Evolutionary conservation across 2,888 invertebrate species (phyloP).

Genomic region (Atherix ibis): DNA sequence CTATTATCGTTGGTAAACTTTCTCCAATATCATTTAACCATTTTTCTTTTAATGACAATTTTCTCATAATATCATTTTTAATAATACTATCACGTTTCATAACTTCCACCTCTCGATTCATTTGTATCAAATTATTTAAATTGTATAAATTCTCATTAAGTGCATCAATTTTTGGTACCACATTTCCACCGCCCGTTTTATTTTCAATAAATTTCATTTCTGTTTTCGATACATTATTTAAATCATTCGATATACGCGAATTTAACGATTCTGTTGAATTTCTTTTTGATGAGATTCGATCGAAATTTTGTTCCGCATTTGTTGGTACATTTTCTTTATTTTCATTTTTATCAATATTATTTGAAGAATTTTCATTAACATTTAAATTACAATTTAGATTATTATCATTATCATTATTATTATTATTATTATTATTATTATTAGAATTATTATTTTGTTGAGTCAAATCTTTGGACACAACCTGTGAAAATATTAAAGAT

Average conservation of each 20-base stretch:
- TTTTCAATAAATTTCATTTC: slow-evolving; percentile 29
- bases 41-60: slow-evolving; percentile 30
- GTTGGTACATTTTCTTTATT: not conserved
- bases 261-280: slow-evolving; percentile 1
- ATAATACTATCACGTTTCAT: slow-evolving; percentile 29
- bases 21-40: slow-evolving; percentile 23
- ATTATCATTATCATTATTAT: slow-evolving; percentile 6
- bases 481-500: slow-evolving; percentile 11
- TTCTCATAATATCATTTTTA: slow-evolving; percentile 29
- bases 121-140: slow-evolving; percentile 29
- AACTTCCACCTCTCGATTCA: slow-evolving; percentile 29
- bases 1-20: no score
- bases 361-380: slow-evolving; percentile 8
- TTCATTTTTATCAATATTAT: slow-evolving; percentile 4
- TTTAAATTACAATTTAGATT: slow-evolving; percentile 1
- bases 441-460: slow-evolving; percentile 9
- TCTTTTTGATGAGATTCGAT: no score
- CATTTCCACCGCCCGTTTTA: slow-evolving; percentile 19
- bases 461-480: slow-evolving; percentile 12
- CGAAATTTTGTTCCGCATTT: slow-evolving; percentile 1
- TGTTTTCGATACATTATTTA: slow-evolving; percentile 12
- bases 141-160: slow-evolving; percentile 30
- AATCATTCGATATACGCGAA: not conserved
- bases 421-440: slow-evolving; percentile 11
- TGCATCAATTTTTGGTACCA: slow-evolving; percentile 28